A percentile compares a stretch with the other conserved stretches of the same genome.
phyloP scores from a whole-genome alignment of 2,113 vertebrate genomes.

The Naja naja region DNA sequence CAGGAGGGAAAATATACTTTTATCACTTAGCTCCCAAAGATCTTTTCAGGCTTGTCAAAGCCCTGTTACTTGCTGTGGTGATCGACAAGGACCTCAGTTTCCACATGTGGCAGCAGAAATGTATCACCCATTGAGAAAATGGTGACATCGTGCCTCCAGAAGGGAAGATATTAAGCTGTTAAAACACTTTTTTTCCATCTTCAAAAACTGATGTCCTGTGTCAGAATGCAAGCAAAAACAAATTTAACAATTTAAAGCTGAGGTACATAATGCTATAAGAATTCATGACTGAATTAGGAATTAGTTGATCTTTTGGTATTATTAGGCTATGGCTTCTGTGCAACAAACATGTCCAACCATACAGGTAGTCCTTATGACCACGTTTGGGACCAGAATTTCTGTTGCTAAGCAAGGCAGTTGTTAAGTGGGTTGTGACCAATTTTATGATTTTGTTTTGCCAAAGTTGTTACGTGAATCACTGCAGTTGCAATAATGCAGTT shows the following conservation, averaged over 20 bases:
- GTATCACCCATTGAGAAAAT: not conserved
- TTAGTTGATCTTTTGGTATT: too few species aligned
- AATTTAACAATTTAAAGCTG: not conserved
- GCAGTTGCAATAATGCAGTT: not conserved
- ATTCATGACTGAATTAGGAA: not conserved
- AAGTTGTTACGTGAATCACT: not conserved
- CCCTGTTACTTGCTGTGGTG: not conserved
- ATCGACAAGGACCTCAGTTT: not conserved
- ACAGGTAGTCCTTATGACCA: not conserved
- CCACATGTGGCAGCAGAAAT: not conserved
- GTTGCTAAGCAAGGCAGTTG: not conserved
- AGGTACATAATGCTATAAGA: not conserved
- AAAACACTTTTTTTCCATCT: slow-evolving; percentile 3
- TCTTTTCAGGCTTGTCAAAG: not conserved
- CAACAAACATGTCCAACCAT: not conserved
- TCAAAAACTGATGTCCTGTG: slow-evolving; percentile 24
- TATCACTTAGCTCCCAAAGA: too few species aligned
- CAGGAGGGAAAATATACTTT: not conserved
- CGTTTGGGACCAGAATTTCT: not conserved
- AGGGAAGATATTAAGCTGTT: not conserved
- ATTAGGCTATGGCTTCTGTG: not conserved
- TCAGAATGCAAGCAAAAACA: slow-evolving; percentile 11
- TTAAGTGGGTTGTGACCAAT: not conserved
- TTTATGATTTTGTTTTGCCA: not conserved
- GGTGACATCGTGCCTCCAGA: not conserved